Evolutionary conservation across 2,888 invertebrate genomes (phyloP), one percentile per base, ranked within the genome.

Genomic region (Xanthostigma xanthostigma): DNA sequence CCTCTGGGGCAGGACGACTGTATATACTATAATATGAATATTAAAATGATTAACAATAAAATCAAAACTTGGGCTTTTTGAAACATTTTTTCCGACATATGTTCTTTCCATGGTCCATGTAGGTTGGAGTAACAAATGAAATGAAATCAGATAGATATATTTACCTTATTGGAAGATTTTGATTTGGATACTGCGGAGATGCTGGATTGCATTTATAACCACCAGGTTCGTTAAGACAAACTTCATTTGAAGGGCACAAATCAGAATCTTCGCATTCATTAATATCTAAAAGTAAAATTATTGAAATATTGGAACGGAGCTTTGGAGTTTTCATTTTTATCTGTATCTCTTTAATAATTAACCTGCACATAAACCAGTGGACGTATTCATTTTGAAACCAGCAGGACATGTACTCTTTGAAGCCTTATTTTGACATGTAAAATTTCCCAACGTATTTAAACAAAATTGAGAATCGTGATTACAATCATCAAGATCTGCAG

Each of bases 181-280:
- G 27, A 27, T 27, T 27, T 27, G 27, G 40, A 12, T 17, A 17
- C 12, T 40, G 40, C 13, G 40, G 6, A 13, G 40, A 13, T n/a
- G 17, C 12, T 40, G 9, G 40, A 12, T 74, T 72, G 52, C 82
- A 84, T 51, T 71, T 76, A 65, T 77, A 81, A 1, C 78, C 74
- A 0, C 83, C 83, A 0, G 75, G 72, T 38, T 77, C 77, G 62
- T 84, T 84, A 55, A 80, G 74, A 58, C 84, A 84, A 2, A 74
- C 70, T 33, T 78, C 77, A 39, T 72, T 70, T 8, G 68, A 66
- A 0, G 69, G 73, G 48, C 81, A 81, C 46, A 73, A 68, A 48
- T 81, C 69, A 46, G 73, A 67, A 35, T 78, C 67, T 1, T 70
- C 68, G 58, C 90, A 90, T 64, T 90, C 90, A 61, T 89, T 80